Evolutionary conservation across 2,113 vertebrate genomes (phyloP).

Genomic region (Columba janthina): DNA sequence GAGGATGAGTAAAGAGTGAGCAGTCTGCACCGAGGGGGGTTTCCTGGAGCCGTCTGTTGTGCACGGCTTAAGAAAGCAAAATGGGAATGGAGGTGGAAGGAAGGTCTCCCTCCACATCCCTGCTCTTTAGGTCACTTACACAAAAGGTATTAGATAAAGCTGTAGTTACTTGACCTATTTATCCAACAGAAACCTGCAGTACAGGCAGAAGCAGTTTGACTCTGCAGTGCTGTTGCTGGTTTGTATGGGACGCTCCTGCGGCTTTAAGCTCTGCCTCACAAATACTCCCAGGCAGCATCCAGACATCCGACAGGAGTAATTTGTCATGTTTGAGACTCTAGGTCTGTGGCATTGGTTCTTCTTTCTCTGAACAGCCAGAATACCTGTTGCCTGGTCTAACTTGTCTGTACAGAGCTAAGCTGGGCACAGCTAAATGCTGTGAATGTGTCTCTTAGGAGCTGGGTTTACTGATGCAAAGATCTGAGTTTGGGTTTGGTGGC

Average conservation of each 20-base stretch:
- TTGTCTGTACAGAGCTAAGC: neutral
- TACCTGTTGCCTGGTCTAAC: neutral
- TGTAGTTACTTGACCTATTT: conserved; percentile 59
- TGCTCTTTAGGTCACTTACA: neutral
- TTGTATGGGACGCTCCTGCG: conserved; percentile 31
- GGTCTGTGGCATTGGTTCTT: rapidly evolving
- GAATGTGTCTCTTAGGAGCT: neutral
- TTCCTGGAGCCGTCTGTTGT: neutral
- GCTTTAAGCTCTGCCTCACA: conserved; percentile 19
- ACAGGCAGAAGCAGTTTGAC: conserved; percentile 63
- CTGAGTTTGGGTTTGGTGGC: neutral
- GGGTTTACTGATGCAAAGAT: neutral
- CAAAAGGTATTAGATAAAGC: conserved; percentile 38
- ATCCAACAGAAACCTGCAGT: conserved; percentile 43
- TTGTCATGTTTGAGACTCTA: neutral
- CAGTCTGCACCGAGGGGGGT: neutral
- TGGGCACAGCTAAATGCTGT: neutral
- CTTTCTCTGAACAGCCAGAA: neutral
- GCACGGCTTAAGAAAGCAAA: neutral
- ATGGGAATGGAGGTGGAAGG: neutral
- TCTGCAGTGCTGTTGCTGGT: conserved; percentile 29
- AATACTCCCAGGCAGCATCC: conserved; percentile 15
- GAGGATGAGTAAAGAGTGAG: neutral
- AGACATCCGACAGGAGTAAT: neutral
- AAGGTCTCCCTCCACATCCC: neutral